Percentiles rank a stretch among this genome's conserved stretches.
These are phyloP conservation scores for Carollia perspicillata DNA, from an alignment of 2,113 vertebrate species.

Conservation along the genomic window DNA sequence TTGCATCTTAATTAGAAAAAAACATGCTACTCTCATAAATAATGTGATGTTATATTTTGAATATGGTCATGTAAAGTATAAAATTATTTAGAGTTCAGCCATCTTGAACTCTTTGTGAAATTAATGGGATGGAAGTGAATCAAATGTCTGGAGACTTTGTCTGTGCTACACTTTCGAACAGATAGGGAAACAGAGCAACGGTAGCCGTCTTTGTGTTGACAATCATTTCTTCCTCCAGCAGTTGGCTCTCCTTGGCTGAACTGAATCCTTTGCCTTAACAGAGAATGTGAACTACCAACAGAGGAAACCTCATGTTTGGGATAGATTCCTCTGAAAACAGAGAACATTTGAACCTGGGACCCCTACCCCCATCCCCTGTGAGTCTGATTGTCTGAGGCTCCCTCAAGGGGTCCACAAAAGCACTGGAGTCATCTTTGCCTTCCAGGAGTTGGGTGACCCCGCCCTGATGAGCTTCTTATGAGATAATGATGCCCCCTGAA, in stretches of 20 bases:
- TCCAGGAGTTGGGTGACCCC: background rate
- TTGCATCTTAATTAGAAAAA: background rate
- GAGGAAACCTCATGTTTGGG: background rate
- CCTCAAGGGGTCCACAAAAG: background rate
- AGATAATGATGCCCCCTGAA: background rate
- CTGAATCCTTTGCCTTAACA: background rate
- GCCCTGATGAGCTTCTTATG: background rate
- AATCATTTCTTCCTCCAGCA: background rate
- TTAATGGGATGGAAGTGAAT: background rate
- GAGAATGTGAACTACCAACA: background rate
- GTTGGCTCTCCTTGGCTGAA: background rate
- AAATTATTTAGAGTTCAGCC: background rate
- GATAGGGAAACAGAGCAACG: background rate
- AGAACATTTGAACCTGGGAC: background rate
- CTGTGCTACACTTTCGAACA: background rate
- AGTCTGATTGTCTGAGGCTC: background rate
- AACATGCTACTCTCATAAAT: background rate
- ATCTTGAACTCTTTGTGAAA: background rate
- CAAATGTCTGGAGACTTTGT: background rate
- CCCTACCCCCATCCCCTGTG: background rate
- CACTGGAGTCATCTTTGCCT: background rate
- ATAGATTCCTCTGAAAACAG: background rate
- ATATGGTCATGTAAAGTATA: conserved; percentile 3
- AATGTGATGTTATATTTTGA: background rate
- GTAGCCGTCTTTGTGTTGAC: background rate